These are phyloP conservation scores for Ganaspis sp. DNA, from an alignment of 1,140 invertebrate species.

Conservation along the genomic window DNA sequence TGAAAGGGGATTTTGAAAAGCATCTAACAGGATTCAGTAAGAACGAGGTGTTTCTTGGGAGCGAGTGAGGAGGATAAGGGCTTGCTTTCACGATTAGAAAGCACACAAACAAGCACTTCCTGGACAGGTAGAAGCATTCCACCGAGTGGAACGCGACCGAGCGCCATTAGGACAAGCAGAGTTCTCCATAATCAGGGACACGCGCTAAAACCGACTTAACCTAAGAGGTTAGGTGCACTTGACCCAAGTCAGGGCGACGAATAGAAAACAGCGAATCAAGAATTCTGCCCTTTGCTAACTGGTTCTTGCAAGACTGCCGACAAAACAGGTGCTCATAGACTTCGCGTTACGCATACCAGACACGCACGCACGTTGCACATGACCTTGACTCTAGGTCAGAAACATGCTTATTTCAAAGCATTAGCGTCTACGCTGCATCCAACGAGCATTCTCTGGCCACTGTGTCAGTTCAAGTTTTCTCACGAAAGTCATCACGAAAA, in stretches of 20 bases:
- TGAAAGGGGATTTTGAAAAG: background rate
- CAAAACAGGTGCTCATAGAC: constrained; percentile 50
- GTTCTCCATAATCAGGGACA: constrained; percentile 16
- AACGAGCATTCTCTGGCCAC: background rate
- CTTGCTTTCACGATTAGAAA: constrained; percentile 20
- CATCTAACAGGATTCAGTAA: constrained; percentile 1
- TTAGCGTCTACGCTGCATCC: background rate
- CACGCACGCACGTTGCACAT: constrained; percentile 47
- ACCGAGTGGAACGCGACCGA: constrained; percentile 18
- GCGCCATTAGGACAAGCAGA: background rate
- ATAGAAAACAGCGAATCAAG: background rate
- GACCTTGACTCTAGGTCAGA: constrained; percentile 53
- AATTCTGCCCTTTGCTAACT: background rate
- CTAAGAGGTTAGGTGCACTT: constrained; percentile 13
- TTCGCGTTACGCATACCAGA: constrained; percentile 52
- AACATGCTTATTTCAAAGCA: constrained; percentile 50
- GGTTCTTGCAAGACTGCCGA: constrained; percentile 31
- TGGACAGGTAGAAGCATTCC: constrained; percentile 24
- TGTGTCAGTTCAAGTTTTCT: background rate
- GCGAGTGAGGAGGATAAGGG: constrained; percentile 16
- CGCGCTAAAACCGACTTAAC: constrained; percentile 12
- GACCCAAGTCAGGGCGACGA: background rate
- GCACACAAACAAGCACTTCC: constrained; percentile 27
- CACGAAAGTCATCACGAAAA: constrained; percentile 18
- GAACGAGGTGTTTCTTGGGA: background rate